Evolutionary conservation across 92 coral and sea anemone genomes (phyloP), one percentile per base, ranked within the genome.

Genomic region (Porites lobata): DNA sequence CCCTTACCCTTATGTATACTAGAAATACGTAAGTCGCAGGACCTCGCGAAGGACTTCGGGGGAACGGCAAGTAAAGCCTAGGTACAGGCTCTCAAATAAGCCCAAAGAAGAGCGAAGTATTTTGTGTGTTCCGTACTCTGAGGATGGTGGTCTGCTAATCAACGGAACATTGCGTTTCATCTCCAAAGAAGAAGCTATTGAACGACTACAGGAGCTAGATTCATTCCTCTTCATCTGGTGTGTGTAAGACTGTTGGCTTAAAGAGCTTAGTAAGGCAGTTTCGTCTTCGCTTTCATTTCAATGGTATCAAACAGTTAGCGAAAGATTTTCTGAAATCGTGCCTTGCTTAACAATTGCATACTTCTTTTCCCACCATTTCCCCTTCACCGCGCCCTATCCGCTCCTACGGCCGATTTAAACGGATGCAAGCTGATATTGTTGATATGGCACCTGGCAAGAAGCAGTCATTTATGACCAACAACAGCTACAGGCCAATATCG

Each of bases 381-480:
- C 50, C 74, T 26, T 52, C 74, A 69, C 50, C 50, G 0, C 74
- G 74, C 18, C 74, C 74, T 24, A 69, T 69, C 13, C 74, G 74
- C 6, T 18, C 32, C 2, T 69, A 32, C 15, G n/a, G 74, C 1
- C 50, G 52, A 20, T 69, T 69, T 18, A 66, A 75, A 65, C 19
- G 64, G 8, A 18, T 75, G 26, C 79, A 75, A 20, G 65, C 65
- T 1, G 79, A 75, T 50, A 11, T 56, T 0, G 56, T 75, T 53
- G 79, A 75, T 11, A 75, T 75, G 79, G 79, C 66, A 4, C 65
- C 65, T 3, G 66, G 65, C 11, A 53, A 12, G 13, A 75, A 75
- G 65, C 7, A 51, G 19, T 21, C 51, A 3, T 75, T 75, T 14
- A 59, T 77, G 81, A 26, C 69, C 1, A 58, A 38, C 7, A 77